Base-by-base conservation (phyloP, 2,113 vertebrate genomes). In the Notothenia rossii region DNA sequence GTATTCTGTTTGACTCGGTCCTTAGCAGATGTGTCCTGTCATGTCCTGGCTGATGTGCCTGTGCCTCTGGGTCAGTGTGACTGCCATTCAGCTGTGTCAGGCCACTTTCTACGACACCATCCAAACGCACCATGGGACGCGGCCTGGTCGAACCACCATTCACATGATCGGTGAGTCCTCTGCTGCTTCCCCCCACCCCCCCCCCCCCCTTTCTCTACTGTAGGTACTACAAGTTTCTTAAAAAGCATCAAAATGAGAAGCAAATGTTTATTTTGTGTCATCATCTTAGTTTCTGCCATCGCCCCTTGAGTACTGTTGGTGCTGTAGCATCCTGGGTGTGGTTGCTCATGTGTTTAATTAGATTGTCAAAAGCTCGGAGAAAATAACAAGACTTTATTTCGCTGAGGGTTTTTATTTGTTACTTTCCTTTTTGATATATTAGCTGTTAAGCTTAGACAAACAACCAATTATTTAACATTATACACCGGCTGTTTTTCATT, bases 41-140 rank as follows among this genome's bases (percentile, higher is more conserved):
- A 98, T 98, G 97, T 97, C 97, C 94, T 98, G 97, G 97, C 92
- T 97, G 92, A 94, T 98, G 94, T 98, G 96, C 94, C 94, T 98
- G 95, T 97, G 96, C 96, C 97, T 98, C 81, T 94, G 93, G 93
- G 86, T 93, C 96, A 97, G 96, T 93, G 94, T 96, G 87, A 96
- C 96, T 82, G 95, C 96, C 75, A 91, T 98, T 93, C 95, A 98
- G 91, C 96, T 97, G 84, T 97, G 97, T 95, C 97, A 97, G 90
- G 97, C 96, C 84, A 96, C 97, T 66, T 96, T 98, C 91, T 97
- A 97, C 86, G 96, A 98, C 80, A 97, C 96, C 88, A 96, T 98
- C 86, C 96, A 97, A 80, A 96, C 98, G 91, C 96, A 96, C 87
- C 97, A 96, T 92, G 96, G 97, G 89, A 96, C 96, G 88, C 94